A percentile compares a stretch with the other conserved stretches of the same genome.
These are phyloP conservation scores for Atopsyche davidsoni DNA, from an alignment of 1,140 invertebrate species.

Conservation along the genomic window DNA sequence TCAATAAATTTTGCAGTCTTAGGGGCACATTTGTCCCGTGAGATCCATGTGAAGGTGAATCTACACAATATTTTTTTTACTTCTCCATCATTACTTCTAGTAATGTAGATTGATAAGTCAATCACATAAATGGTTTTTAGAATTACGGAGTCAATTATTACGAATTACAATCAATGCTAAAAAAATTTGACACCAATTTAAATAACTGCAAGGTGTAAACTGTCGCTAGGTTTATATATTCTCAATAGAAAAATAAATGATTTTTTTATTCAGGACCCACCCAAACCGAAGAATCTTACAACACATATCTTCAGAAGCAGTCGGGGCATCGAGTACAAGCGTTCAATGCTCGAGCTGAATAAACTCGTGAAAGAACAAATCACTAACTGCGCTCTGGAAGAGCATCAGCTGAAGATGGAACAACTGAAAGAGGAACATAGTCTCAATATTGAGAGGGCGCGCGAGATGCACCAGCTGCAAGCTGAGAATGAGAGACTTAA, in stretches of 20 bases:
- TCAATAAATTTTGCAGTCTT: no score
- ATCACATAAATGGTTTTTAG: not conserved
- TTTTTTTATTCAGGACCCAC: conserved; percentile 24
- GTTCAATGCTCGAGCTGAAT: conserved; percentile 25
- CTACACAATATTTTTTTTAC: no score
- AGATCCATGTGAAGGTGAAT: no score
- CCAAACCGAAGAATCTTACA: conserved; percentile 20
- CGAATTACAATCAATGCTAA: no score
- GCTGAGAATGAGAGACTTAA: conserved; percentile 25
- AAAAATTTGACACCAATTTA: no score
- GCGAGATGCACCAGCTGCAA: conserved; percentile 23
- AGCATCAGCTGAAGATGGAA: conserved; percentile 24
- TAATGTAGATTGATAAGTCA: no score
- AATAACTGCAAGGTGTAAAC: no score
- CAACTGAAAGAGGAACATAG: conserved; percentile 24
- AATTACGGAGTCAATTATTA: not conserved
- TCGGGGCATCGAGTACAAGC: conserved; percentile 22
- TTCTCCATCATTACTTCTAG: no score
- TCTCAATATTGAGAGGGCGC: conserved; percentile 13
- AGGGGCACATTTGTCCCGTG: no score
- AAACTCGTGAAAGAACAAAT: conserved; percentile 26
- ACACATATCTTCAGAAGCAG: conserved; percentile 19
- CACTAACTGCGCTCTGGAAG: conserved; percentile 23
- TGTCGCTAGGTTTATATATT: no score
- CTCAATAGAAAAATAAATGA: no score